Evolutionary conservation across 2,797 vertebrate genomes (phyloP).

Genomic region (Apogon hyalosoma): DNA sequence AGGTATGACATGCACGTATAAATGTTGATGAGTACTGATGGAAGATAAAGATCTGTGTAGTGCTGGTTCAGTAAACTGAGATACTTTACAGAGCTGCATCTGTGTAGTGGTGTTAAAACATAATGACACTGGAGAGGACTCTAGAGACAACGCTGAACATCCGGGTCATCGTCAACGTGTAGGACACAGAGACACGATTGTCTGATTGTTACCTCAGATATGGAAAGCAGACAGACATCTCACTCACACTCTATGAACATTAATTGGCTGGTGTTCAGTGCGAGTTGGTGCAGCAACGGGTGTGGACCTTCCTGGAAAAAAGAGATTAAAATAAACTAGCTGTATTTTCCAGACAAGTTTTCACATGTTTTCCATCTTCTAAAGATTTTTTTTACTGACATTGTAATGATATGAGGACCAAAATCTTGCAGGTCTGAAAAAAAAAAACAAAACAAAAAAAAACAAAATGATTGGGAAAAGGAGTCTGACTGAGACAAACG

Average conservation of each 20-base stretch:
- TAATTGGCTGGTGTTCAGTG: slow-evolving; percentile 37
- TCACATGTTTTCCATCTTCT: slow-evolving; percentile 32
- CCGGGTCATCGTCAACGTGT: slow-evolving; percentile 20
- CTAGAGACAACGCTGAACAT: slow-evolving; percentile 2
- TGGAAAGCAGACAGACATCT: slow-evolving; percentile 36
- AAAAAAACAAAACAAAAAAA: not conserved
- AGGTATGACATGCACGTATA: slow-evolving; percentile 5
- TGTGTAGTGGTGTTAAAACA: not conserved
- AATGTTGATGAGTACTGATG: slow-evolving; percentile 22
- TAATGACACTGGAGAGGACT: slow-evolving; percentile 33
- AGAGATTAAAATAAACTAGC: slow-evolving; percentile 39
- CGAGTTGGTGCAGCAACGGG: slow-evolving; percentile 42
- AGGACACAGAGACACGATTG: slow-evolving; percentile 10
- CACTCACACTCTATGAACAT: slow-evolving; percentile 23
- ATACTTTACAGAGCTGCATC: not conserved
- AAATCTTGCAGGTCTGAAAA: not conserved
- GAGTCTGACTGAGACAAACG: not conserved
- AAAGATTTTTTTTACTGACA: slow-evolving; percentile 15
- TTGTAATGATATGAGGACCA: not conserved
- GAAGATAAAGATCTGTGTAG: slow-evolving; percentile 50
- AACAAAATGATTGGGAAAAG: not conserved
- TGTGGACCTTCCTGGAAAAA: slow-evolving; percentile 70
- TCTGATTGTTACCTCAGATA: slow-evolving; percentile 33
- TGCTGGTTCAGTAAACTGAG: slow-evolving; percentile 18
- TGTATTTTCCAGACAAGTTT: slow-evolving; percentile 47